phyloP scores from a whole-genome alignment of 2,797 vertebrate species.

The Oophaga sylvatica region DNA sequence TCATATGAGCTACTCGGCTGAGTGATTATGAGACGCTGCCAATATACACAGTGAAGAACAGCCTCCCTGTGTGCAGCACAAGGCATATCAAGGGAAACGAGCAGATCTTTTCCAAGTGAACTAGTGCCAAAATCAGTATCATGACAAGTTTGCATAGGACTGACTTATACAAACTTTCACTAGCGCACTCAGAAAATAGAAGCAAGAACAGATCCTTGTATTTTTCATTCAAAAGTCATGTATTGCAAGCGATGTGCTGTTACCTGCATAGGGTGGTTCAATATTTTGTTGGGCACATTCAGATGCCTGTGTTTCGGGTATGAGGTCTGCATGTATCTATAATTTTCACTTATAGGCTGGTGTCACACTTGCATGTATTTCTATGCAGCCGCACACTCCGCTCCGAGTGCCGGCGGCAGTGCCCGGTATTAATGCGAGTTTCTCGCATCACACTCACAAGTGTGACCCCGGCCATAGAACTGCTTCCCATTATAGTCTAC shows the following conservation, averaged over 20 bases:
- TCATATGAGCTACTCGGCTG: constrained; percentile 42
- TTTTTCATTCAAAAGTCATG: not conserved
- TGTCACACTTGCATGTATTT: no score
- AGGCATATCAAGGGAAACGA: constrained; percentile 12
- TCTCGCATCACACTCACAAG: no score
- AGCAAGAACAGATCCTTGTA: constrained; percentile 17
- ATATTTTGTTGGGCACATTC: not conserved
- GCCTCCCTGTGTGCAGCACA: constrained; percentile 34
- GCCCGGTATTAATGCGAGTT: no score
- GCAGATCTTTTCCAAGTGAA: constrained; percentile 20
- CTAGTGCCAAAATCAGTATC: constrained; percentile 43
- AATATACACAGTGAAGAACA: constrained; percentile 43
- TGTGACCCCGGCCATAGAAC: no score
- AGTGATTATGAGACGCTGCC: constrained; percentile 36
- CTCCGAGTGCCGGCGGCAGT: no score
- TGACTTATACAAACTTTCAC: constrained; percentile 39
- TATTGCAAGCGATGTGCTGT: not conserved
- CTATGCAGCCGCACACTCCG: no score
- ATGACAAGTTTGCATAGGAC: constrained; percentile 9
- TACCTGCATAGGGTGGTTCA: not conserved
- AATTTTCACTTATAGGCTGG: no score
- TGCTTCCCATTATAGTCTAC: no score
- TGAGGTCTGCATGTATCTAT: no score
- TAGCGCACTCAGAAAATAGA: constrained; percentile 26
- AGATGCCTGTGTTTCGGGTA: no score